Evolutionary conservation across 1,140 invertebrate genomes (phyloP).

Genomic region (Bombus cullumanus): DNA sequence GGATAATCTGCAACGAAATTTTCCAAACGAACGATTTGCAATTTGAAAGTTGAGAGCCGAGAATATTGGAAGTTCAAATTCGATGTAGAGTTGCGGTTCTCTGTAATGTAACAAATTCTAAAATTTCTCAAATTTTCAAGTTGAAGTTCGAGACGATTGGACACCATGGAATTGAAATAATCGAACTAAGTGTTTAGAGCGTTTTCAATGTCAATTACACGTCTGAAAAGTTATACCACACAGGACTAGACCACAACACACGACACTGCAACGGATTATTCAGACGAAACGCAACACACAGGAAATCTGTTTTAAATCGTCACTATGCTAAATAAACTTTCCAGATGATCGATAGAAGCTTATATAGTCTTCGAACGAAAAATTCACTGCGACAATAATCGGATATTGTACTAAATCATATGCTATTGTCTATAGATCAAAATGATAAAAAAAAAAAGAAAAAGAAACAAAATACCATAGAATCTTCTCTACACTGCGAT

Average conservation of each 20-base stretch:
- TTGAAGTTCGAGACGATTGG: background rate
- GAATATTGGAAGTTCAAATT: background rate
- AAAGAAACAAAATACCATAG: background rate
- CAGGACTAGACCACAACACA: background rate
- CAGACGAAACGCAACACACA: slow-evolving; percentile 1
- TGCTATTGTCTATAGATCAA: background rate
- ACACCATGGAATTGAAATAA: background rate
- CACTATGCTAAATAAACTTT: background rate
- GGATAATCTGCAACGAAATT: background rate
- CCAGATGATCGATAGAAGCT: background rate
- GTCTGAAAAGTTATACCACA: background rate
- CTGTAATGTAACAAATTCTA: background rate
- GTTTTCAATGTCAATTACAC: background rate
- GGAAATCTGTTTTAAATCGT: background rate
- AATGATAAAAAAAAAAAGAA: background rate
- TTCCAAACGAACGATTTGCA: background rate
- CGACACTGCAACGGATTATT: background rate
- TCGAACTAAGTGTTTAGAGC: too few relatives aligned
- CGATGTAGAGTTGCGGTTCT: background rate
- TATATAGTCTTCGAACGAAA: background rate
- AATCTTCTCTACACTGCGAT: slow-evolving; percentile 4
- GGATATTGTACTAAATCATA: background rate
- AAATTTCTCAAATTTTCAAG: background rate
- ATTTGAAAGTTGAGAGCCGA: background rate
- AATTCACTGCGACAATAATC: slow-evolving; percentile 12